Evolutionary conservation across 1,140 invertebrate species (phyloP), one percentile per base, ranked within the genome.

Genomic region (Leptonema lineaticorne): DNA sequence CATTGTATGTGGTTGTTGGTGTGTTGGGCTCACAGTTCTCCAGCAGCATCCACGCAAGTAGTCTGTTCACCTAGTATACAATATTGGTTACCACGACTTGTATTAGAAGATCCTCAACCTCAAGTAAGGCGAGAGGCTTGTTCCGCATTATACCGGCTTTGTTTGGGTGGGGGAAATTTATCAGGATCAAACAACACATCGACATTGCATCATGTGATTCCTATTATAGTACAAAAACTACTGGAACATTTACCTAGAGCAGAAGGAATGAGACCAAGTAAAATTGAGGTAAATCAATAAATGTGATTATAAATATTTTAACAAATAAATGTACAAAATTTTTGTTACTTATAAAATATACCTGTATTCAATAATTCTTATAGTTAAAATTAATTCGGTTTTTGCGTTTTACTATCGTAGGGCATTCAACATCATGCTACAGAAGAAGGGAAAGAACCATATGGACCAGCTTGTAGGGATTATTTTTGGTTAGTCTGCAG

Each of bases 401-500:
- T 58, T 22, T 68, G 22, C 73, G 0, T 77, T 56, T 46, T n/a
- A n/a, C n/a, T 80, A 59, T 65, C 83, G 14, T 74, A 80, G 0
- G 69, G 80, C 27, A 83, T 85, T 22, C 75, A 87, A 27, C 85
- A 86, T 69, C 78, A 85, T 37, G 78, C 82, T 0, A 78, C 87
- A 0, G 92, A 95, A 75, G 91, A 93, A 75, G 90, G 92, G 1
- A 96, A 96, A 75, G 94, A 96, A 75, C 92, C 93, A 0, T 96
- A 94, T 77, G 94, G 94, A 1, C 93, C 94, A 4, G 93, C 94
- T 4, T 96, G 94, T 79, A 80, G 94, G 20, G 95, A 97, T 77
- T 97, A 96, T 78, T 96, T 97, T 76, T 96, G 94, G 93, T 81
- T 97, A 0, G 83, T 95, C 1, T 94, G 93, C 74, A 85, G 93